Evolutionary conservation across 2,113 vertebrate genomes (phyloP).

Genomic region (Atrichornis clamosus): DNA sequence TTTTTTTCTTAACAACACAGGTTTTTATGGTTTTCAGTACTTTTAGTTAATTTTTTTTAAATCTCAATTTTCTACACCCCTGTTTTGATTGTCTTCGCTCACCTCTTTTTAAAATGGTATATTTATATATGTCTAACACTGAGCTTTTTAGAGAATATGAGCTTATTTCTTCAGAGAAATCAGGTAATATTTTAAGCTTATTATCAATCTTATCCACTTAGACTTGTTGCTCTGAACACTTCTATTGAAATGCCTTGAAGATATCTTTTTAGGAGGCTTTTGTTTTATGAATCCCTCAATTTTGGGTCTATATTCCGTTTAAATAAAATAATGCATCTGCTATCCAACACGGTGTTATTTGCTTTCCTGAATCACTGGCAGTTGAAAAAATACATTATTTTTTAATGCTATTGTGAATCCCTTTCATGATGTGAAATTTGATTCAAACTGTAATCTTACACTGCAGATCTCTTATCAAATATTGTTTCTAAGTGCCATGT

Average conservation of each 20-base stretch:
- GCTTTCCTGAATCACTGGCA: neutral
- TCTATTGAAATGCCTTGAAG: constrained; percentile 7
- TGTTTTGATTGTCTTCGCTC: neutral
- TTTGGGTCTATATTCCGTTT: neutral
- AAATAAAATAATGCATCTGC: neutral
- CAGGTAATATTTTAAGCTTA: neutral
- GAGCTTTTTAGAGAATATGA: neutral
- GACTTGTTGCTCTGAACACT: neutral
- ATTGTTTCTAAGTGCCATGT: neutral
- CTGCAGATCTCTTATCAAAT: neutral
- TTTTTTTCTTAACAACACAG: neutral
- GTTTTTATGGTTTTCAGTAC: neutral
- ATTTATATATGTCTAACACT: neutral
- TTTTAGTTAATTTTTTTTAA: neutral
- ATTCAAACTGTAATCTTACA: neutral
- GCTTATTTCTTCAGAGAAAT: neutral
- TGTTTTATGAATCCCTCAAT: neutral
- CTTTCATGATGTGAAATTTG: neutral
- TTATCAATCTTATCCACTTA: neutral
- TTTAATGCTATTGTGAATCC: neutral
- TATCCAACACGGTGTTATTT: neutral
- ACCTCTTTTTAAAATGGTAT: neutral
- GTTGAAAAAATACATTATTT: neutral
- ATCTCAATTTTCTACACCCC: accelerated
- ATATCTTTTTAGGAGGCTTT: neutral